Evolutionary conservation across 2,888 invertebrate species (phyloP).

Genomic region (Fragum sueziense): DNA sequence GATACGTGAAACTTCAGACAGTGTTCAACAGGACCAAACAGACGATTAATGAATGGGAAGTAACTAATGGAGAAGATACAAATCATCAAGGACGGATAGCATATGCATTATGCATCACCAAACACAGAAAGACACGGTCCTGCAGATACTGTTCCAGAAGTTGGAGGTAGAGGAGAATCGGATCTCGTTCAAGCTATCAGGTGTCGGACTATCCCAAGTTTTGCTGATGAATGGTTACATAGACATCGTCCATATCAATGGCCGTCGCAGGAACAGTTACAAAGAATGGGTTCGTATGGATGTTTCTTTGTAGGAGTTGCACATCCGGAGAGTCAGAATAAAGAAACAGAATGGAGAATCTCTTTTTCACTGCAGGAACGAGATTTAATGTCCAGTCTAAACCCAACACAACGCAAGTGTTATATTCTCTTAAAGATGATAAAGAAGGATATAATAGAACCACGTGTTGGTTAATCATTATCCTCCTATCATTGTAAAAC

Average conservation of each 20-base stretch:
- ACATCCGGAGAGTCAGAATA: constrained; percentile 12
- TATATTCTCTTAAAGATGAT: constrained; percentile 39
- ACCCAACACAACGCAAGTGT: constrained; percentile 30
- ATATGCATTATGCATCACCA: neutral
- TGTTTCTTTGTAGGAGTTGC: constrained; percentile 22
- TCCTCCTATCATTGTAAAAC: constrained; percentile 33
- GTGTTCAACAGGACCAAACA: neutral
- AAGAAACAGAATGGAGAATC: constrained; percentile 32
- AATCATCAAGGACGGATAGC: neutral
- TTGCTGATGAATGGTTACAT: neutral
- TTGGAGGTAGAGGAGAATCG: too few relatives aligned
- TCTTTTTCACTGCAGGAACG: constrained; percentile 31
- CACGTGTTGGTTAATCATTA: neutral
- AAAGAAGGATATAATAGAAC: constrained; percentile 14
- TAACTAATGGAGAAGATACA: neutral
- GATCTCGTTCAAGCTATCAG: neutral
- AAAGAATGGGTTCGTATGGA: neutral
- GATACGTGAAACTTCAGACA: constrained; percentile 10
- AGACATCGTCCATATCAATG: neutral
- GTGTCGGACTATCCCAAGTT: neutral
- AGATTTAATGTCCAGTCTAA: constrained; percentile 30
- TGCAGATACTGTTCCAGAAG: neutral
- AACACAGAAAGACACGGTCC: neutral
- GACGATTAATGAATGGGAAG: neutral
- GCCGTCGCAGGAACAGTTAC: neutral